Evolutionary conservation across 2,888 invertebrate genomes (phyloP).

Genomic region (Yponomeuta plumbellus): DNA sequence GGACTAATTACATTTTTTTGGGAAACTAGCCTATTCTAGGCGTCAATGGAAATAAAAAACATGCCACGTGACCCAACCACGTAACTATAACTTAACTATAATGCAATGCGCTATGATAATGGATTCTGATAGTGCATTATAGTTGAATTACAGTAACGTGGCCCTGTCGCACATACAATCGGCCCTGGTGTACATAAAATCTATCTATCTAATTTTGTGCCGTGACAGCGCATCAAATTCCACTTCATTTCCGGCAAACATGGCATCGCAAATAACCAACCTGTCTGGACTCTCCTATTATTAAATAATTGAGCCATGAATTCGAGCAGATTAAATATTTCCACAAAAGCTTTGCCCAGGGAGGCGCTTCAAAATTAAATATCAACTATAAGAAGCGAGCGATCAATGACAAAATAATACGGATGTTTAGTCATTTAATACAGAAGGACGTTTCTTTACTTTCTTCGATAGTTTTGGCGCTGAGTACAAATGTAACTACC

Average conservation of each 20-base stretch:
- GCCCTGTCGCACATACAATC: no score
- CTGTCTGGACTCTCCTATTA: not conserved
- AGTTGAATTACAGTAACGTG: no score
- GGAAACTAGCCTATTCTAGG: no score
- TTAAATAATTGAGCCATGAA: conserved; percentile 38
- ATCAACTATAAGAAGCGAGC: conserved; percentile 43
- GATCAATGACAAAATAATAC: conserved; percentile 56
- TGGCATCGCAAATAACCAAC: not conserved
- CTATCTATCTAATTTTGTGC: not conserved
- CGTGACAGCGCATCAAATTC: not conserved
- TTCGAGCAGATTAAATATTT: conserved; percentile 58
- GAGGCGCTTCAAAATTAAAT: conserved; percentile 51
- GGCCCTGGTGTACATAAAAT: no score
- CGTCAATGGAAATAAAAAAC: no score
- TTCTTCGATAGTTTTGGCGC: no score
- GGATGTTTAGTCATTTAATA: not conserved
- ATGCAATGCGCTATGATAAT: no score
- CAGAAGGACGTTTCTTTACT: not conserved
- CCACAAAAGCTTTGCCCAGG: conserved; percentile 53
- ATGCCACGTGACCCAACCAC: no score
- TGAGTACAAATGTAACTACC: no score
- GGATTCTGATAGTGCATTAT: no score
- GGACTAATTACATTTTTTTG: no score
- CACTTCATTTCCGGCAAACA: not conserved
- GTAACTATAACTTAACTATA: no score